phyloP scores from a whole-genome alignment of 2,113 vertebrate species.

The Conger conger region DNA sequence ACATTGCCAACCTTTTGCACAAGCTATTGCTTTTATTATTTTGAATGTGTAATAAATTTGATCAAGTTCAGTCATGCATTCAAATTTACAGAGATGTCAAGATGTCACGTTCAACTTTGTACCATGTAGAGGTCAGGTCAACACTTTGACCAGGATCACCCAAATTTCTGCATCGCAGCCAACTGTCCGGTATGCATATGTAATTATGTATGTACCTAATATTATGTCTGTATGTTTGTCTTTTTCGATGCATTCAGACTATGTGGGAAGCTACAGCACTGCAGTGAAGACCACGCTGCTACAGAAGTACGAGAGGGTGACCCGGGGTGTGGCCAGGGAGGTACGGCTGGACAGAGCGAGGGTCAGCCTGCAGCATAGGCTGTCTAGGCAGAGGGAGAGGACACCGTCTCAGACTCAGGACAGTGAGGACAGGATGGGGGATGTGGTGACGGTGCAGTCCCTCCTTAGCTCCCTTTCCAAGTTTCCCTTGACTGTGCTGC shows the following conservation, averaged over 20 bases:
- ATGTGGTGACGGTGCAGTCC: conserved; percentile 61
- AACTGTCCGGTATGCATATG: too few relatives aligned
- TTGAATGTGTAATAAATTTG: too few relatives aligned
- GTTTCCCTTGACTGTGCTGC: conserved; percentile 67
- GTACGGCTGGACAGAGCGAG: conserved; percentile 63
- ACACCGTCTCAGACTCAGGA: conserved; percentile 27
- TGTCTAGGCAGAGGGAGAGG: conserved; percentile 42
- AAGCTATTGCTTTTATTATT: too few relatives aligned
- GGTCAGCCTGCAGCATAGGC: conserved; percentile 60
- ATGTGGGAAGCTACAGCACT: conserved; percentile 58
- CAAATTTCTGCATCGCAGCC: background rate
- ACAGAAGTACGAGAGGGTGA: conserved; percentile 53
- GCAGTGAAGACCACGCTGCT: conserved; percentile 46
- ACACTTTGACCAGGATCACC: background rate
- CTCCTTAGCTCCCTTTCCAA: conserved; percentile 60
- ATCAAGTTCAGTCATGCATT: too few relatives aligned
- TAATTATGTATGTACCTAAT: too few relatives aligned
- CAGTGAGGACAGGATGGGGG: conserved; percentile 59
- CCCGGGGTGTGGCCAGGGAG: conserved; percentile 36
- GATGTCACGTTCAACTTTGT: too few relatives aligned
- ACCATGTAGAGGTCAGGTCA: background rate
- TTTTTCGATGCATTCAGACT: conserved; percentile 57
- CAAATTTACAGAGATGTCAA: too few relatives aligned
- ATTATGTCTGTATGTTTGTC: background rate
- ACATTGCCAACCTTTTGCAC: too few relatives aligned